Base-by-base conservation (phyloP, 2,888 invertebrate species). In the Torymus tubicola region DNA sequence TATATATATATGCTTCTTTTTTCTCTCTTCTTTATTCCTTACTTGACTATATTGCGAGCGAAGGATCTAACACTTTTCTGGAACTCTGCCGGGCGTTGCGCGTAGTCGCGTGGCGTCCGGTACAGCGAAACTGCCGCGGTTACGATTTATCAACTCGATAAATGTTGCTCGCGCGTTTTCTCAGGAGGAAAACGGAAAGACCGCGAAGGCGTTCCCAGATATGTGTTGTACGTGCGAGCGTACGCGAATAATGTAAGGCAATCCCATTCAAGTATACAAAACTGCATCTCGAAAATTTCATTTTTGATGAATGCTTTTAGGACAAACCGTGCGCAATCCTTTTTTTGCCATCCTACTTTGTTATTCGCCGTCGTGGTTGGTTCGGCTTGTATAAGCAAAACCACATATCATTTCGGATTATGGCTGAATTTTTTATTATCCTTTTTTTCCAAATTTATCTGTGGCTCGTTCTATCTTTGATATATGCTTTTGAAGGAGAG, bases 71-170 rank as follows among this genome's bases (percentile, higher is more conserved):
- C 63, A 55, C 18, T 61, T 73, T 73, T 65, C 67, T 74, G 74
- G 67, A 74, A 67, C n/a, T 3, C 24, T 67, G 67, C 67, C 74
- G 50, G 42, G 16, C 42, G 21, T 21, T 65, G 42, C 11, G 31
- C 73, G 21, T 60, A 67, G 75, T 67, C 53, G 53, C 75, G 16
- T 21, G 21, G 21, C 67, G 61, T 75, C 74, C 65, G 24, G 60
- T 11, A n/a, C n/a, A n/a, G 42, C 42, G 42, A 21, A 68, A 67
- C 68, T 68, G 68, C 61, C 61, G 31, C 61, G 16, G 21, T 75
- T 53, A 60, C 52, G 24, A 75, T 75, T 68, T 75, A 68, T 75
- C 60, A 75, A 68, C 31, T 68, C 68, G 67, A 75, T 53, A 68
- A 75, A 53, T 68, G 68, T 75, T 53, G 13, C 31, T 61, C n/a